These are phyloP conservation scores for Cyprinodon diabolis DNA, from an alignment of 2,797 vertebrate species.

Conservation along the genomic window DNA sequence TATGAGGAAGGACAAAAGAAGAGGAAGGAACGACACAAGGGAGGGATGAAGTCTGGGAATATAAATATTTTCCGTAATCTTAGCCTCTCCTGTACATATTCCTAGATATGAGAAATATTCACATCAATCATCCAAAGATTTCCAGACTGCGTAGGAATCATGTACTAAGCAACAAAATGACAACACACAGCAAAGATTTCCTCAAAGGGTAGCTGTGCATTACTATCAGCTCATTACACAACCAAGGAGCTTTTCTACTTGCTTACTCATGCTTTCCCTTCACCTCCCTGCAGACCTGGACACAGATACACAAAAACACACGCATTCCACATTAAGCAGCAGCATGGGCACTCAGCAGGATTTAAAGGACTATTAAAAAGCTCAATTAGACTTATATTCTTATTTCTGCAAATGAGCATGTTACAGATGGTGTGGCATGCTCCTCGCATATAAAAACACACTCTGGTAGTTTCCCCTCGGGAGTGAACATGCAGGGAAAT, in stretches of 20 bases:
- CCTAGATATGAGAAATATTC: neutral
- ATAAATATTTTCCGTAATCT: neutral
- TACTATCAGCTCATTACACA: constrained; percentile 55
- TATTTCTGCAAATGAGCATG: constrained; percentile 57
- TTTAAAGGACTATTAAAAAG: constrained; percentile 78
- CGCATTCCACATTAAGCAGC: constrained; percentile 56
- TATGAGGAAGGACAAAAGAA: neutral
- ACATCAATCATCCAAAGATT: too few relatives aligned
- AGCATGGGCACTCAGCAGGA: constrained; percentile 70
- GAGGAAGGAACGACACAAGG: neutral
- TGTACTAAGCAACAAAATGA: constrained; percentile 25
- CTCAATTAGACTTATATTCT: constrained; percentile 73
- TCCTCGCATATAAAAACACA: constrained; percentile 58
- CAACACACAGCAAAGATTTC: constrained; percentile 35
- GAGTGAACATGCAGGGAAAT: constrained; percentile 44
- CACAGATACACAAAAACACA: constrained; percentile 19
- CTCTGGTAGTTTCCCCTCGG: constrained; percentile 53
- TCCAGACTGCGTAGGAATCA: constrained; percentile 8
- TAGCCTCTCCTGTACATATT: neutral
- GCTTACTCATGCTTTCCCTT: constrained; percentile 28
- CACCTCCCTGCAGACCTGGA: constrained; percentile 51
- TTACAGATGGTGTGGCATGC: constrained; percentile 69
- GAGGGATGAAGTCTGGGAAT: neutral
- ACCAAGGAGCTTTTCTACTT: constrained; percentile 36
- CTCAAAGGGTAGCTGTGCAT: constrained; percentile 55